Evolutionary conservation across 2,797 vertebrate genomes (phyloP).

Genomic region (Sebastes minor): DNA sequence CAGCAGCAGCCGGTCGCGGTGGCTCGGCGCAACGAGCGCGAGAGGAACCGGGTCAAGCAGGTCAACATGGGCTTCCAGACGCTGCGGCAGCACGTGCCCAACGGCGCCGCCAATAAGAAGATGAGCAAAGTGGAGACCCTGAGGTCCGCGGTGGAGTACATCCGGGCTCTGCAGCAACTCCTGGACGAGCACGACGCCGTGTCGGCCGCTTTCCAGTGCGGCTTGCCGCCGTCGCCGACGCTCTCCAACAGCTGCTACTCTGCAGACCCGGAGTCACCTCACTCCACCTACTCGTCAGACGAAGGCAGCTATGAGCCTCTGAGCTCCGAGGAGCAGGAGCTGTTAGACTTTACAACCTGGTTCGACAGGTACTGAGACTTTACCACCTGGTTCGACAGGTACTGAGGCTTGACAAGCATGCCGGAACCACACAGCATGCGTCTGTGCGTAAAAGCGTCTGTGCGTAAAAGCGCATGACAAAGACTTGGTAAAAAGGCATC

Average conservation of each 20-base stretch:
- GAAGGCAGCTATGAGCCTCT: slow-evolving; percentile 91
- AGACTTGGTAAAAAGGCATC: slow-evolving; percentile 47
- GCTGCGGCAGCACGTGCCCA: slow-evolving; percentile 93
- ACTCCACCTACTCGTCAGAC: slow-evolving; percentile 89
- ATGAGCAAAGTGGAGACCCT: slow-evolving; percentile 99
- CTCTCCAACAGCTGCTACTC: slow-evolving; percentile 83
- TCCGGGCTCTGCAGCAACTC: slow-evolving; percentile 91
- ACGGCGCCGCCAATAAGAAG: slow-evolving; percentile 93
- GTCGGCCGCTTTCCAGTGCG: slow-evolving; percentile 85
- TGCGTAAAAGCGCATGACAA: slow-evolving; percentile 47
- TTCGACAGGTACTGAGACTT: slow-evolving; percentile 88
- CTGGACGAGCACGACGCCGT: slow-evolving; percentile 91
- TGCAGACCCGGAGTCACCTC: slow-evolving; percentile 89
- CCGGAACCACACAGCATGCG: background rate
- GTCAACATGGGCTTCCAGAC: slow-evolving; percentile 98
- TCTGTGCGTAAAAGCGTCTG: slow-evolving; percentile 54
- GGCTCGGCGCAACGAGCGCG: slow-evolving; percentile 93
- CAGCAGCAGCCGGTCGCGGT: slow-evolving; percentile 87
- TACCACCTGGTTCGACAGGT: slow-evolving; percentile 93
- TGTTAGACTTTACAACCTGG: slow-evolving; percentile 94
- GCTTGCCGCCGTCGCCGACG: slow-evolving; percentile 82
- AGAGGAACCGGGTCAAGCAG: slow-evolving; percentile 94
- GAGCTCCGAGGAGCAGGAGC: slow-evolving; percentile 90
- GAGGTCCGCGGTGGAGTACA: slow-evolving; percentile 95
- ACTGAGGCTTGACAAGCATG: slow-evolving; percentile 77